A percentile compares a stretch with the other conserved stretches of the same genome.
These are phyloP conservation scores for Leptinotarsa juncta DNA, from an alignment of 2,888 invertebrate genomes.

Conservation along the genomic window DNA sequence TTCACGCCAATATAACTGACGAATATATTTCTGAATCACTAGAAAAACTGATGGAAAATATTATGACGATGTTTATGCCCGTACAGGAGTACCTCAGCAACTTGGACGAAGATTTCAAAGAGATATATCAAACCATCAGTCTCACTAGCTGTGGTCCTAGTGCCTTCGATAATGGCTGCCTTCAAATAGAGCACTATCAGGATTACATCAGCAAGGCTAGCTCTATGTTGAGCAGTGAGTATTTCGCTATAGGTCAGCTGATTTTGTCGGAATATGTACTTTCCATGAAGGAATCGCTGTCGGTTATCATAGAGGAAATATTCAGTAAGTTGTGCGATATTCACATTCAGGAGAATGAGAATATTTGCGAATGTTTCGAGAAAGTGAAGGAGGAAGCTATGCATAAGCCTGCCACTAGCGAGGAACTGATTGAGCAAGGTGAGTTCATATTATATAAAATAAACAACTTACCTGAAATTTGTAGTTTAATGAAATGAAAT, in stretches of 20 bases:
- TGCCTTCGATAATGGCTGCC: constrained; percentile 72
- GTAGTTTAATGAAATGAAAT: background rate
- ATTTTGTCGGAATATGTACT: constrained; percentile 74
- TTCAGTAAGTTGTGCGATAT: constrained; percentile 73
- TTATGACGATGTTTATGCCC: constrained; percentile 70
- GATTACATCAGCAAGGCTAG: constrained; percentile 72
- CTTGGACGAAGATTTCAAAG: constrained; percentile 70
- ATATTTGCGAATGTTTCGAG: constrained; percentile 80
- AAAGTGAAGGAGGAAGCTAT: constrained; percentile 76
- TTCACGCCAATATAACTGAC: constrained; percentile 57
- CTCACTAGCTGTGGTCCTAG: constrained; percentile 53
- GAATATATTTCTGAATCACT: constrained; percentile 66
- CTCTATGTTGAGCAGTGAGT: constrained; percentile 74
- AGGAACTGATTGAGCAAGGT: constrained; percentile 84
- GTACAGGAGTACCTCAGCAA: constrained; percentile 69
- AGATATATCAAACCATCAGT: constrained; percentile 34
- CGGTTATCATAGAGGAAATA: constrained; percentile 71
- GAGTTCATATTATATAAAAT: constrained; percentile 17
- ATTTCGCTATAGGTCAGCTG: constrained; percentile 75
- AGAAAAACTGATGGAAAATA: constrained; percentile 67
- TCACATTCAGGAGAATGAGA: constrained; percentile 75
- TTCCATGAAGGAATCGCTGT: constrained; percentile 72
- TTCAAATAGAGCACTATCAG: constrained; percentile 73
- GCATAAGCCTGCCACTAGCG: constrained; percentile 81
- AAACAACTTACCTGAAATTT: no score